Percentiles rank a stretch among this genome's conserved stretches.
phyloP scores from a whole-genome alignment of 2,797 vertebrate species.

The Pristis pectinata region DNA sequence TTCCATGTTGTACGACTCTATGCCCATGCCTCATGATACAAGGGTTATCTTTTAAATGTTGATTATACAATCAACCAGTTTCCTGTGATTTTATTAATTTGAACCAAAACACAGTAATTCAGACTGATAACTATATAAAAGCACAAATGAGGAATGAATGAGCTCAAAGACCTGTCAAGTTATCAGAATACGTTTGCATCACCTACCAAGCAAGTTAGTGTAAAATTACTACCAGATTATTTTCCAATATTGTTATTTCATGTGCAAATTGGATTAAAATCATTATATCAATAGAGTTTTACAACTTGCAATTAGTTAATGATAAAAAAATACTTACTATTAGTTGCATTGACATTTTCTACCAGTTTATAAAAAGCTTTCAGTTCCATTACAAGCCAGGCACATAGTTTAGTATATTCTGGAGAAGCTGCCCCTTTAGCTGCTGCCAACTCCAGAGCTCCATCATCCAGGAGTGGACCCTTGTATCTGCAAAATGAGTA shows the following conservation, averaged over 20 bases:
- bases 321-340: slow-evolving; percentile 67
- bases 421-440: slow-evolving; percentile 76
- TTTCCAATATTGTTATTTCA: neutral
- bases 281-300: neutral
- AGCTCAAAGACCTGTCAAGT: too few species aligned
- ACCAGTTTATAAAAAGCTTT: slow-evolving; percentile 81
- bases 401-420: slow-evolving; percentile 91
- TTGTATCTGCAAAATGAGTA: slow-evolving; percentile 72
- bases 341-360: slow-evolving; percentile 92
- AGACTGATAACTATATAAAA: neutral
- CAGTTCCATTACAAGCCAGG: slow-evolving; percentile 87
- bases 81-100: neutral
- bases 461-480: slow-evolving; percentile 84
- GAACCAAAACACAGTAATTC: neutral
- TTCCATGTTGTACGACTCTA: too few species aligned
- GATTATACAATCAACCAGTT: neutral
- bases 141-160: neutral
- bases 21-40: neutral
- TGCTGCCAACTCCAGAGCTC: slow-evolving; percentile 72
- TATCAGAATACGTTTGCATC: neutral
- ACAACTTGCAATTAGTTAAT: neutral
- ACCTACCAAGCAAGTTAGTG: neutral
- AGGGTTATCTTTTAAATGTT: neutral
- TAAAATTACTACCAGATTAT: neutral
- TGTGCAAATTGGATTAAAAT: neutral